Base-by-base conservation (phyloP, 2,113 vertebrate genomes). In the Vombatus ursinus region DNA sequence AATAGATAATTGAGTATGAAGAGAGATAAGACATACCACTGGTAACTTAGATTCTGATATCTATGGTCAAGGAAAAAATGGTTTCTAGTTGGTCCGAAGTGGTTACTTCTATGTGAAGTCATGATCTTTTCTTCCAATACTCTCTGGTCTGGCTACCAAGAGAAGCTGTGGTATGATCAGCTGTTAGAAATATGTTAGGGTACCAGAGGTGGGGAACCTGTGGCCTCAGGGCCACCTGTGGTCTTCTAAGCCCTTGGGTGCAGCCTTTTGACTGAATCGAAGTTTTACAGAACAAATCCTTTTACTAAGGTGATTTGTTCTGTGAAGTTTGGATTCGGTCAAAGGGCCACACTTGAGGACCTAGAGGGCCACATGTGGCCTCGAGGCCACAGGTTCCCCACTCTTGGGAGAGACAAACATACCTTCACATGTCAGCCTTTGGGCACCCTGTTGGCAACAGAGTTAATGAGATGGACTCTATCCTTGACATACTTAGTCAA, bases 401-500 rank as follows among this genome's bases (percentile, higher is more conserved):
- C 48, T 49, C 48, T 49, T 49, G 48, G 48, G 48, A 49, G 48
- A 19, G 61, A 77, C 3, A 77, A 77, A n/a, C 12, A 7, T n/a
- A 77, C 4, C 61, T 77, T 68, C 31, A 14, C 11, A 37, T 12
- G 10, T 68, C 57, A 37, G 57, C 3, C 10, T 68, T 37, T 77
- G 14, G 61, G 61, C 4, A n/a, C 14, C n/a, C 37, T n/a, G 4
- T 77, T 77, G 61, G 37, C 49, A 89, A 92, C 37, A 51, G 26
- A 57, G 31, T 93, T 57, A 44, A 94, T 91, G 54, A 91, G 57
- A 44, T 91, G 89, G 90, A 95, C 84, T n/a, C 50, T 92, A 23
- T 50, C 50, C 92, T 89, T 89, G 52, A 37, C 96, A 68, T 93
- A 48, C 84, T 92, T 77, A 54, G 52, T 49, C 93, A 96, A 51